Evolutionary conservation across 2,113 vertebrate genomes (phyloP).

Genomic region (Calyptomena viridis): DNA sequence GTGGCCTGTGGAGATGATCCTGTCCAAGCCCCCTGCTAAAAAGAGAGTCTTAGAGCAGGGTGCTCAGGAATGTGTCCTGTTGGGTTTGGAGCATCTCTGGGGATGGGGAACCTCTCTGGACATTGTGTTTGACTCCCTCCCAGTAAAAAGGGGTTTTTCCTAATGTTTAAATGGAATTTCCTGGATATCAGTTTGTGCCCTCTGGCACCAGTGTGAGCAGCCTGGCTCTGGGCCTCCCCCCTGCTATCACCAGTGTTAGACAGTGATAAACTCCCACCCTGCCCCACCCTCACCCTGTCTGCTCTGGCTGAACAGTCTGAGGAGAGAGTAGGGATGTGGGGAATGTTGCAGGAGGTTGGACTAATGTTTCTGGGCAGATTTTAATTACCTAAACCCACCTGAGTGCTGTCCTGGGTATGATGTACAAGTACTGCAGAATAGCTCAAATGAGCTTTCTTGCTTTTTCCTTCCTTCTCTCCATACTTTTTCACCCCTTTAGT

Average conservation of each 20-base stretch:
- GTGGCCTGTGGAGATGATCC: not conserved
- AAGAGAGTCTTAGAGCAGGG: not conserved
- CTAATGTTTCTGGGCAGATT: not conserved
- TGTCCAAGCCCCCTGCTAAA: not conserved
- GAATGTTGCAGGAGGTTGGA: not conserved
- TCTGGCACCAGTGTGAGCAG: not conserved
- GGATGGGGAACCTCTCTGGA: not conserved
- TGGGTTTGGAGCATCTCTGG: not conserved
- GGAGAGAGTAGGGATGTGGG: not conserved
- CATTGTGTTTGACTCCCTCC: not conserved
- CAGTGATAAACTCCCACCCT: not conserved
- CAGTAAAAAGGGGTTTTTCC: not conserved
- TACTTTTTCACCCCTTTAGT: not conserved
- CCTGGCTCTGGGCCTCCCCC: not conserved
- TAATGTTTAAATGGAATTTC: not conserved
- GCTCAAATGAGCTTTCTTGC: not conserved
- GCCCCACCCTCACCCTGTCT: not conserved
- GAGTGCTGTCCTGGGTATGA: not conserved
- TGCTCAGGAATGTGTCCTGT: not conserved
- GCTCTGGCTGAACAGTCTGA: not conserved
- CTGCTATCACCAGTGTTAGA: not conserved
- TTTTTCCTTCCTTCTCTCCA: not conserved
- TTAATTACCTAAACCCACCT: not conserved
- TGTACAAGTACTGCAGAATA: not conserved
- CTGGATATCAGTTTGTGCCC: not conserved